Evolutionary conservation across 2,113 vertebrate species (phyloP).

Genomic region (Clarias magur): DNA sequence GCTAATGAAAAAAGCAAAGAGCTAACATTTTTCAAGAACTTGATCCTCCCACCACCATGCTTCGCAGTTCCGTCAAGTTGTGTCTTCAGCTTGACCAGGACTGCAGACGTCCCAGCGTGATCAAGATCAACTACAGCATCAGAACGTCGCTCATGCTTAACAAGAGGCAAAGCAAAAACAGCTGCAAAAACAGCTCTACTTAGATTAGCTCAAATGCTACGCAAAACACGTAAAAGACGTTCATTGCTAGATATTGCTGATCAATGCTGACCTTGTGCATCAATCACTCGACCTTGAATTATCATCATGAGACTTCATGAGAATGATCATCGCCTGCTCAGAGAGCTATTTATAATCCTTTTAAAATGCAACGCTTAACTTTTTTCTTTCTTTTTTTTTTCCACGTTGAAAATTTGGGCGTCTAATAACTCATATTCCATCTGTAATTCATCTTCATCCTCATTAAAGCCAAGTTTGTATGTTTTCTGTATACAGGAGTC

Average conservation of each 20-base stretch:
- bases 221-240: not conserved
- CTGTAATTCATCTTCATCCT: constrained; percentile 9
- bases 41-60: not conserved
- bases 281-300: not conserved
- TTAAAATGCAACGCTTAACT: not conserved
- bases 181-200: not conserved
- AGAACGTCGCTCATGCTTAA: not conserved
- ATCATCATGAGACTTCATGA: not conserved
- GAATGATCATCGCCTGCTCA: too few species aligned
- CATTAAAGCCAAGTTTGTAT: not conserved
- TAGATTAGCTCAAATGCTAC: not conserved
- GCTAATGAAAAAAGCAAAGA: too few species aligned
- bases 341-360: constrained; percentile 15
- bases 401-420: not conserved
- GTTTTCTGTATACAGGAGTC: not conserved
- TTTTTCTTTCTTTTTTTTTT: not conserved
- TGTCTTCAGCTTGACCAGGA: not conserved
- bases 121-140: not conserved
- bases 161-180: not conserved
- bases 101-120: not conserved
- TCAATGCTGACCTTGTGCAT: not conserved
- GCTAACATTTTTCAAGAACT: not conserved
- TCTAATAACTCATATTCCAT: not conserved
- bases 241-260: not conserved
- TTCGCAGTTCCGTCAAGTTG: not conserved